These are phyloP conservation scores for Drymodes brunneopygia DNA, from an alignment of 2,113 vertebrate genomes.

Conservation along the genomic window DNA sequence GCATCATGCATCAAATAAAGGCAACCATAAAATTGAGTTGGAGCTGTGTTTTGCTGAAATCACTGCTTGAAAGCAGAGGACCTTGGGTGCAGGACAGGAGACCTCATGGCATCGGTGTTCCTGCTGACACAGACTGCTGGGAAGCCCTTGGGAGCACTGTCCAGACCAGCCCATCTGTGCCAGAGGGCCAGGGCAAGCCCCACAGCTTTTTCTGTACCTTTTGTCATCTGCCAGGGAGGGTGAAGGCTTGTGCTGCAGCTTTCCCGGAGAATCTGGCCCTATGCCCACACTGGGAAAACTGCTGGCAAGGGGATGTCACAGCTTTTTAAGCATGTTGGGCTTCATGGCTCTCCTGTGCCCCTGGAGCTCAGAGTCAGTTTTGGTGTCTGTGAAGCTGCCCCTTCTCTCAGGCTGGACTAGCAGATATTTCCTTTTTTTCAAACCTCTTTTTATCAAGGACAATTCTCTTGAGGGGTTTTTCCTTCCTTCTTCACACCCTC, in stretches of 20 bases:
- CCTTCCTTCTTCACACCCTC: background rate
- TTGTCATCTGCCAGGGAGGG: background rate
- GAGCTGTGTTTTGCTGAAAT: background rate
- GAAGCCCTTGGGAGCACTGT: background rate
- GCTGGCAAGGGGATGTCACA: background rate
- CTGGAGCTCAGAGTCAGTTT: background rate
- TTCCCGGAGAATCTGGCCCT: background rate
- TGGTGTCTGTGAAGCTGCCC: background rate
- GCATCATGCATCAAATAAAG: background rate
- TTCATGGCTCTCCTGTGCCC: background rate
- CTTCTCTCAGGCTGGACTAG: background rate
- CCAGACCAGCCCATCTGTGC: background rate
- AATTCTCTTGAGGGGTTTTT: background rate
- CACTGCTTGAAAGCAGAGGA: background rate
- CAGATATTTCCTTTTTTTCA: background rate
- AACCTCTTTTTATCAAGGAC: background rate
- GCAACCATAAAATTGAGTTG: background rate
- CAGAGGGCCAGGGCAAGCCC: background rate
- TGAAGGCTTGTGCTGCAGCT: background rate
- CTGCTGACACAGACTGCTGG: background rate
- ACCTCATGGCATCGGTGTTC: background rate
- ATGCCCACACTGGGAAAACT: fast-evolving
- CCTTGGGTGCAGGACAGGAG: background rate
- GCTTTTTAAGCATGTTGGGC: background rate
- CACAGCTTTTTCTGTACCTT: background rate